Evolutionary conservation across 2,888 invertebrate genomes (phyloP), one percentile per base, ranked within the genome.

Genomic region (Oligia strigilis): DNA sequence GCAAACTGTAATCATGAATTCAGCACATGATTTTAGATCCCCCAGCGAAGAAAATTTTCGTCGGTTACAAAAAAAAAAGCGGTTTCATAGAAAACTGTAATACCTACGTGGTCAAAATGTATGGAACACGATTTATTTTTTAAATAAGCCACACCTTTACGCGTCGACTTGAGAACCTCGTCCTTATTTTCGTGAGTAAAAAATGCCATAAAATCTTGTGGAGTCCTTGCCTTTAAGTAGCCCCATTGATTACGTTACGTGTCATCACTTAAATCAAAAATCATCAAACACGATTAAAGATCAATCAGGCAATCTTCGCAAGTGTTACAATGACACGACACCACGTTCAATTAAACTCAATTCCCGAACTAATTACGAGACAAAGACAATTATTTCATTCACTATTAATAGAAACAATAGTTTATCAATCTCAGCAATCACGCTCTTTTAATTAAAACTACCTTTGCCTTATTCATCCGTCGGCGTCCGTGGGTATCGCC

Each of bases 391-490:
- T 76, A 78, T 81, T 77, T 81, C 36, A 85, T 71, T 72, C 75
- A 82, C 43, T 67, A 80, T 70, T 82, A 85, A 80, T 76, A 77
- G 83, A 82, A 76, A 85, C 81, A 85, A 84, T 81, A 78, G 83
- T 85, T 78, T 82, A 92, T 93, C 91, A 93, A 92, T 90, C 87
- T 89, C 80, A 52, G 87, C 69, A 84, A 84, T 87, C 87, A 84
- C 89, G 89, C 87, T 90, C 88, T 89, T 90, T 83, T 69, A 86
- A 89, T 89, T 87, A 87, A 92, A 92, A 88, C 92, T 78, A 86
- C 94, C 94, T 96, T 93, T 93, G 90, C 95, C 95, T 93, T 95
- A 93, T 94, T 89, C 75, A 94, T 93, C 87, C 71, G 88, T 88
- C 82, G 88, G 83, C 85, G 93, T 93, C 94, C 95, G 90, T 94